Percentiles rank a stretch among this genome's conserved stretches.
phyloP scores from a whole-genome alignment of 92 coral and sea anemone genomes.

The Umimayanthus kanabou region DNA sequence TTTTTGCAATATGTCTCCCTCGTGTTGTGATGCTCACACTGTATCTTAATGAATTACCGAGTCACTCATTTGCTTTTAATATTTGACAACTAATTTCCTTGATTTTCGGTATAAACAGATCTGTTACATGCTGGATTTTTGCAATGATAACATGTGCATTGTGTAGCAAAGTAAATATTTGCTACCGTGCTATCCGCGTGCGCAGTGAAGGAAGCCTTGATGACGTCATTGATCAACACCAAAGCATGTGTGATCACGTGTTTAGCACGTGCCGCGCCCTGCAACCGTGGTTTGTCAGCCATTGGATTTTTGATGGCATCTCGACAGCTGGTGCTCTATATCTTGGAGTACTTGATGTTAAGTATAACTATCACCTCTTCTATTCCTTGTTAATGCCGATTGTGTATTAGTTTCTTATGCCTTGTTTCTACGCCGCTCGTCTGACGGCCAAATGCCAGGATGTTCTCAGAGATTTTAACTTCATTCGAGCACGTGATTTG shows the following conservation, averaged over 20 bases:
- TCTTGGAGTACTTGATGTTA: not conserved
- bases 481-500: not conserved
- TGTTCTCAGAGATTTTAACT: not conserved
- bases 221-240: not conserved
- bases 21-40: not conserved
- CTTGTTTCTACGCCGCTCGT: conserved; percentile 2
- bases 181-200: not conserved
- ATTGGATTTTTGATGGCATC: not conserved
- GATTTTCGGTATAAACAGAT: not conserved
- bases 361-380: not conserved
- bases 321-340: not conserved
- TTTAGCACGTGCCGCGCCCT: conserved; percentile 10
- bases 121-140: not conserved
- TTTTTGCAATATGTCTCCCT: not conserved
- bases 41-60: not conserved
- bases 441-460: not conserved
- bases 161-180: not conserved
- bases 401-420: not conserved
- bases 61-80: not conserved
- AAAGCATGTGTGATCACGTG: not conserved
- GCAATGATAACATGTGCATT: not conserved
- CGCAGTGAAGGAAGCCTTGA: not conserved
- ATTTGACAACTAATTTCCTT: too few relatives aligned
- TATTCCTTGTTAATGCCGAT: not conserved
- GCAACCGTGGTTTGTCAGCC: conserved; percentile 24